phyloP scores from a whole-genome alignment of 2,113 vertebrate species.

The Nerophis ophidion region DNA sequence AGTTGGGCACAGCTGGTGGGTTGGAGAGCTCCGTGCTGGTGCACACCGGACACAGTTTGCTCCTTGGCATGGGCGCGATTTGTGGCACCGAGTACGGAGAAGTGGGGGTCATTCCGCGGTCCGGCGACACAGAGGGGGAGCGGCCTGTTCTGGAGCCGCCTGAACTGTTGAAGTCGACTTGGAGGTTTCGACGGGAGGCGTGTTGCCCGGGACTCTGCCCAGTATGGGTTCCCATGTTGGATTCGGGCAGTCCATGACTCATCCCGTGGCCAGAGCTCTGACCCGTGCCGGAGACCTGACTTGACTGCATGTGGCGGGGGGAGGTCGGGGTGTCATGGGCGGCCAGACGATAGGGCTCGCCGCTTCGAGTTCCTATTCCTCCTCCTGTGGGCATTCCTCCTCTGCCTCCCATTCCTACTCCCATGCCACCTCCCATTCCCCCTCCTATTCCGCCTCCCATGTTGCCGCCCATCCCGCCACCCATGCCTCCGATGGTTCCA shows the following conservation, averaged over 20 bases:
- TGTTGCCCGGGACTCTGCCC: conserved; percentile 63
- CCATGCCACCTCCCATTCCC: conserved; percentile 3
- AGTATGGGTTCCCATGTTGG: conserved; percentile 35
- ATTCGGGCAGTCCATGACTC: conserved; percentile 34
- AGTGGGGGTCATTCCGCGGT: conserved; percentile 86
- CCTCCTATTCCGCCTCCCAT: conserved; percentile 20
- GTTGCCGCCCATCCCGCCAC: conserved; percentile 17
- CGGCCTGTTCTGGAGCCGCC: conserved; percentile 58
- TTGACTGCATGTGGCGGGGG: conserved; percentile 58
- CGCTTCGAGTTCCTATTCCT: conserved; percentile 51
- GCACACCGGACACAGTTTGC: conserved; percentile 94
- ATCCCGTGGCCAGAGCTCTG: conserved; percentile 37
- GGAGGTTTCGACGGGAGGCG: conserved; percentile 66
- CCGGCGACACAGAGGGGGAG: conserved; percentile 78
- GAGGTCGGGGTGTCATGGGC: conserved; percentile 63
- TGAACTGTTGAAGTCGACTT: conserved; percentile 65
- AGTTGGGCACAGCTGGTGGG: conserved; percentile 86
- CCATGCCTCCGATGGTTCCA: conserved; percentile 19
- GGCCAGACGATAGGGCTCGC: conserved; percentile 63
- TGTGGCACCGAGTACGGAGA: conserved; percentile 95
- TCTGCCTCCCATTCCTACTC: conserved; percentile 24
- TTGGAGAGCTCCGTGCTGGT: conserved; percentile 92
- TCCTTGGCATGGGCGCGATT: conserved; percentile 95
- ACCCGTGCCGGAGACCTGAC: conserved; percentile 42
- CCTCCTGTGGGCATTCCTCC: conserved; percentile 47